Conservation (phyloP, 2,113 vertebrate species). For the Pavo muticus region DNA sequence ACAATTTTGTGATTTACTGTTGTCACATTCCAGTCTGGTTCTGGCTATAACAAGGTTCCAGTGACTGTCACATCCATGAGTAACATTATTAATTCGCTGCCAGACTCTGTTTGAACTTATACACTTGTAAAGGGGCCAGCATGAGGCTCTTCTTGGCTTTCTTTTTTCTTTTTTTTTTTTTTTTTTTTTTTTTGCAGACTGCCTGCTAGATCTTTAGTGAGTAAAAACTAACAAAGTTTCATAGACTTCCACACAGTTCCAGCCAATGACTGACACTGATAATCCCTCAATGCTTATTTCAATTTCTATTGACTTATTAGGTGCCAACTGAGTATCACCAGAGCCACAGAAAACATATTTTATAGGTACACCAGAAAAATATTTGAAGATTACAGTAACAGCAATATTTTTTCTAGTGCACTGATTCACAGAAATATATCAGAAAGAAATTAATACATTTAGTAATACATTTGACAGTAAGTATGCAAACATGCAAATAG, state of each 20-base stretch:
- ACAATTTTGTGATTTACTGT: conserved; percentile 41
- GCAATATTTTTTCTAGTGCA: background rate
- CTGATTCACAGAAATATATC: background rate
- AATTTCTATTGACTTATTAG: conserved; percentile 41
- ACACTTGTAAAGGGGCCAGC: conserved; percentile 26
- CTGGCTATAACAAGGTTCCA: conserved; percentile 23
- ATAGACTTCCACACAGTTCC: background rate
- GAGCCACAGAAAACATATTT: background rate
- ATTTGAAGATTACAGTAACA: background rate
- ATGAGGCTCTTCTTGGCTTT: background rate
- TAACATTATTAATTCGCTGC: conserved; percentile 58
- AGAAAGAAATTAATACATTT: background rate
- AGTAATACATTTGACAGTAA: background rate
- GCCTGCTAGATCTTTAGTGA: background rate
- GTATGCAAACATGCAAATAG: background rate
- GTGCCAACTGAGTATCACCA: conserved; percentile 45
- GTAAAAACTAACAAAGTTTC: background rate
- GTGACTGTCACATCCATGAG: conserved; percentile 28
- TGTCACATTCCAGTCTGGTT: conserved; percentile 61
- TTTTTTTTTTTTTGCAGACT: background rate
- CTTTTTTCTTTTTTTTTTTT: too few relatives aligned
- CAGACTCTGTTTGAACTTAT: conserved; percentile 47
- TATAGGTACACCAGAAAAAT: background rate
- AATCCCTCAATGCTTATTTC: background rate
- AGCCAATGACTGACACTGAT: background rate